Evolutionary conservation across 92 coral and sea anemone genomes (phyloP), one percentile per base, ranked within the genome.

Genomic region (Zoanthus gigantus): DNA sequence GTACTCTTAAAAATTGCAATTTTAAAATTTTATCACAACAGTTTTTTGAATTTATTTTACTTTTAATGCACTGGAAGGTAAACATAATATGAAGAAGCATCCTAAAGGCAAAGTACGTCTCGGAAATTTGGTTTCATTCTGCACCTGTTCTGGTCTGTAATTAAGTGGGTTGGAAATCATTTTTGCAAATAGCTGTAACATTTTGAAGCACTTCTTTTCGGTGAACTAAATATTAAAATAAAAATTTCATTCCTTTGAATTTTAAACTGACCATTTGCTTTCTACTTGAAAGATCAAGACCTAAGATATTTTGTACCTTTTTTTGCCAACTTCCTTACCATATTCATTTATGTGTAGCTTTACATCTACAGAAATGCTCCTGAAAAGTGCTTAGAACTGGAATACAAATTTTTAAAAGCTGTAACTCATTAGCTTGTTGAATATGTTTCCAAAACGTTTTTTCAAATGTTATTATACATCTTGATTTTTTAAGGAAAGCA

Each of bases 111-210:
- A 81, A 65, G 65, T 81, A 65, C 0, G 85, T 50, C 85, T 66
- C 52, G 14, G 65, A 71, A 68, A 81, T 29, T 81, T 45, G 44
- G 74, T 46, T 66, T 48, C 18, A 50, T 18, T 10, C 1, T 66
- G 85, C 85, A 81, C 85, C 85, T 81, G 85, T 65, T 68, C 29
- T 14, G 0, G 15, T 18, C 28, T 2, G 42, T 57, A 81, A 81
- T 80, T 63, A 46, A 52, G 32, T 29, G 75, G 74, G 71, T 29
- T n/a, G 85, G 85, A 54, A 23, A 52, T 31, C 48, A 61, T 79
- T 61, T 63, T 15, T 65, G 44, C 60, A 18, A 48, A 65, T 46
- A 45, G 28, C 14, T 4, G 42, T 53, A 31, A 44, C 10, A 54
- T 11, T 28, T 47, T 47, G 46, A 1, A 75, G 61, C 32, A 60